Percentiles rank a stretch among this genome's conserved stretches.
phyloP scores from a whole-genome alignment of 1,140 invertebrate genomes.

The Sycophila sp. region DNA sequence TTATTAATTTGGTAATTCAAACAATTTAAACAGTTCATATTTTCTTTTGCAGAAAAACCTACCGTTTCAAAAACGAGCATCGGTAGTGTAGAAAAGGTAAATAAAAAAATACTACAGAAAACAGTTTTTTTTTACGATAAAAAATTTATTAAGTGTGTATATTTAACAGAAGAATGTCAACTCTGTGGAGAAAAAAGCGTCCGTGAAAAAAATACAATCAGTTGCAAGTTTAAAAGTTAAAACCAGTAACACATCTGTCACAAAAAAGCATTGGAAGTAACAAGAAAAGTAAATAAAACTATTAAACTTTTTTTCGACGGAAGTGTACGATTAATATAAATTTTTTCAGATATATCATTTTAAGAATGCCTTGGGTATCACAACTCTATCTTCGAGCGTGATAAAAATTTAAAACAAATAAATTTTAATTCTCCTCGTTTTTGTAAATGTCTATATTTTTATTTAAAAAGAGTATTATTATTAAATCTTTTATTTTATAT shows the following conservation, averaged over 20 bases:
- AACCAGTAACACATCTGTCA: neutral
- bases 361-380: too few species aligned
- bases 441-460: too few species aligned
- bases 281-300: slow-evolving; percentile 8
- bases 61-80: slow-evolving; percentile 5
- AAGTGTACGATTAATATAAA: too few species aligned
- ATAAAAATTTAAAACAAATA: too few species aligned
- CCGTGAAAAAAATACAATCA: neutral
- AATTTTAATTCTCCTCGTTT: too few species aligned
- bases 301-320: too few species aligned
- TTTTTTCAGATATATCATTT: too few species aligned
- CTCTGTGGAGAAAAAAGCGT: neutral
- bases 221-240: neutral
- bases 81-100: slow-evolving; percentile 3
- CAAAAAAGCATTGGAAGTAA: neutral
- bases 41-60: slow-evolving; percentile 7
- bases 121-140: neutral
- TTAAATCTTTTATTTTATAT: too few species aligned
- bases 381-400: too few species aligned
- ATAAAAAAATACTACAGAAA: neutral
- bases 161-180: neutral
- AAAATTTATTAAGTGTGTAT: neutral
- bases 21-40: neutral
- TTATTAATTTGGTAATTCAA: neutral
- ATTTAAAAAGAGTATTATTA: too few species aligned